Conservation (phyloP, 2,888 invertebrate species). For the Tenthredo notha region DNA sequence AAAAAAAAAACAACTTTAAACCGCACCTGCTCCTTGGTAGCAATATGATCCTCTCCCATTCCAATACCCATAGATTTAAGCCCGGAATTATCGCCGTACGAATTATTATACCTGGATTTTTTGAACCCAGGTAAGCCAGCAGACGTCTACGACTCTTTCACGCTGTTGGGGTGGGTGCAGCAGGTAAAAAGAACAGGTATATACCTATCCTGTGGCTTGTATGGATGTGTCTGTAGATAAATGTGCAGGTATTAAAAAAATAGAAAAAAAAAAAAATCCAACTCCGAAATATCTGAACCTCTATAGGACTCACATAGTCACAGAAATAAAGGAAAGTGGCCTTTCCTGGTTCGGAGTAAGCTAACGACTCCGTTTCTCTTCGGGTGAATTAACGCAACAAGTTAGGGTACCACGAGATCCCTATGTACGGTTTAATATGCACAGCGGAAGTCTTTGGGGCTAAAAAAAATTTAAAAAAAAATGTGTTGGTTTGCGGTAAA, state of each 20-base stretch:
- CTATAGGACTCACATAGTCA: neutral
- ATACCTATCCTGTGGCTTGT: neutral
- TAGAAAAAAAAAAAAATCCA: neutral
- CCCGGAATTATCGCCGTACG: neutral
- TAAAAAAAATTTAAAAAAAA: neutral
- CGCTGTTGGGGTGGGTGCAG: neutral
- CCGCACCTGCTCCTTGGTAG: constrained; percentile 30
- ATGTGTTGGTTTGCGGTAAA: constrained; percentile 36
- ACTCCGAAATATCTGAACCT: neutral
- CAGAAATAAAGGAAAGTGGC: neutral
- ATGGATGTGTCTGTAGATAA: neutral
- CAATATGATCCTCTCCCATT: constrained; percentile 24
- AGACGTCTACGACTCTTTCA: neutral
- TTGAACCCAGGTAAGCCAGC: neutral
- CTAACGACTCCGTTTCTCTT: constrained; percentile 26
- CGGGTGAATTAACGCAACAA: neutral
- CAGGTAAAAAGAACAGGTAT: constrained; percentile 32
- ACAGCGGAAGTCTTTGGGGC: neutral
- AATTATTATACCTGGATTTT: constrained; percentile 39
- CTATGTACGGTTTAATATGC: neutral
- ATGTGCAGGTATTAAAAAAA: neutral
- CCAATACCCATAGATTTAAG: neutral
- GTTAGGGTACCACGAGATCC: no score
- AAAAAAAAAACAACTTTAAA: no score
- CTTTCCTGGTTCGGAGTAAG: neutral